These are phyloP conservation scores for Gymnarchus niloticus DNA, from an alignment of 2,113 vertebrate species.

Conservation along the genomic window DNA sequence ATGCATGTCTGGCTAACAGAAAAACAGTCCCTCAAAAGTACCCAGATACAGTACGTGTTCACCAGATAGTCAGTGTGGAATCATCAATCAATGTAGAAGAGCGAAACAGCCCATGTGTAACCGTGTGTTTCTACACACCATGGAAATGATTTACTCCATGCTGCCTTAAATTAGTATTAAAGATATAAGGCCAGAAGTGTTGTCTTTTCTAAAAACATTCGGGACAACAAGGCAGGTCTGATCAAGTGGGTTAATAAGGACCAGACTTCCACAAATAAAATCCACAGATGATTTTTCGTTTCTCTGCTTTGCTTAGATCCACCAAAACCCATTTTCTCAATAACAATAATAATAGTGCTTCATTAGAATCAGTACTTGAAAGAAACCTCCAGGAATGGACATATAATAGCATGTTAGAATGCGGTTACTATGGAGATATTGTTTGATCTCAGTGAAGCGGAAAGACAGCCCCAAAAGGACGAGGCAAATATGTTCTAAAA, in stretches of 20 bases:
- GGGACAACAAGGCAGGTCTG: not conserved
- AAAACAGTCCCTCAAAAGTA: not conserved
- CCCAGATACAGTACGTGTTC: not conserved
- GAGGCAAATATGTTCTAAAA: not conserved
- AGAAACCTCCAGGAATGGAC: constrained; percentile 10
- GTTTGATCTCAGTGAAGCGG: constrained; percentile 14
- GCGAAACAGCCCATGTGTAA: not conserved
- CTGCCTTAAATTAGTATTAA: not conserved
- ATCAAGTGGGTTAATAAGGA: not conserved
- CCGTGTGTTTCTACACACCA: not conserved
- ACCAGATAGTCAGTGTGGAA: not conserved
- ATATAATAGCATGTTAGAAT: constrained; percentile 9
- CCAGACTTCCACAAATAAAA: not conserved
- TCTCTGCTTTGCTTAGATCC: not conserved
- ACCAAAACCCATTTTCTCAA: constrained; percentile 10
- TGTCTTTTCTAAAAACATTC: not conserved
- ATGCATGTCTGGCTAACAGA: not conserved
- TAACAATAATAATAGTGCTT: not conserved
- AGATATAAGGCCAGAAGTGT: not conserved
- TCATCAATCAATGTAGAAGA: not conserved
- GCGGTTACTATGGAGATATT: constrained; percentile 5
- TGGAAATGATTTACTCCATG: not conserved
- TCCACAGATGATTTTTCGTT: not conserved
- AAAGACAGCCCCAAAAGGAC: not conserved
- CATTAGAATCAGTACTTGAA: constrained; percentile 15